These are phyloP conservation scores for Drosophila kepulauana DNA, from an alignment of 1,140 invertebrate genomes.

Conservation along the genomic window DNA sequence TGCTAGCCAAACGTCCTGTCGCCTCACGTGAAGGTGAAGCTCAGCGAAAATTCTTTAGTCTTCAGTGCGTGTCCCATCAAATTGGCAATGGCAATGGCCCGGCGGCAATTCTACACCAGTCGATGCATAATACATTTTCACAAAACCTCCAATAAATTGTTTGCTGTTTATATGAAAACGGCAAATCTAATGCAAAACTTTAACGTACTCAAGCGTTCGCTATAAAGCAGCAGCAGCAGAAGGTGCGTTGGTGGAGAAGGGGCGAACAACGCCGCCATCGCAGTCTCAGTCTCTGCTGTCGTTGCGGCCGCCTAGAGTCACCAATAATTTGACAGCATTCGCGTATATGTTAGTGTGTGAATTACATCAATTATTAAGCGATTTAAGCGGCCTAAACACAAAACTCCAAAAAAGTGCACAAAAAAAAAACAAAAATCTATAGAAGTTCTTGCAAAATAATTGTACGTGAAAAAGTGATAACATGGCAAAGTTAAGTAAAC, in stretches of 20 bases:
- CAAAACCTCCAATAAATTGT: conserved; percentile 83
- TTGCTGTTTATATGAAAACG: conserved; percentile 85
- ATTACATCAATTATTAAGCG: conserved; percentile 42
- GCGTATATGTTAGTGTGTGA: conserved; percentile 42
- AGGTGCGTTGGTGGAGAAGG: conserved; percentile 30
- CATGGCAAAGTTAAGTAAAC: conserved; percentile 1
- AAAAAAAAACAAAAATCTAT: conserved; percentile 3
- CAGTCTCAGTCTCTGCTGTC: conserved; percentile 17
- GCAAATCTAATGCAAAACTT: conserved; percentile 84
- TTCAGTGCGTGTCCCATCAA: conserved; percentile 69
- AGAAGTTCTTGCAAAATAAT: conserved; percentile 5
- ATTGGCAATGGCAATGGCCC: conserved; percentile 82
- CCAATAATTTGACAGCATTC: conserved; percentile 45
- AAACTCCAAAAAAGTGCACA: conserved; percentile 36
- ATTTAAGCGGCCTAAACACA: conserved; percentile 22
- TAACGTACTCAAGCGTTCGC: conserved; percentile 80
- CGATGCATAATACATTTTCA: conserved; percentile 80
- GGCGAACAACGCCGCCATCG: conserved; percentile 17
- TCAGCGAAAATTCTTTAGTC: conserved; percentile 74
- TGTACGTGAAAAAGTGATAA: not conserved
- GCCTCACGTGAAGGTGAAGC: conserved; percentile 54
- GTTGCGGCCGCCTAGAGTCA: conserved; percentile 41
- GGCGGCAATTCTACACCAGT: conserved; percentile 73
- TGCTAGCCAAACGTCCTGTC: conserved; percentile 46
- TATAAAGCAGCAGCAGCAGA: conserved; percentile 54